Evolutionary conservation across 2,888 invertebrate genomes (phyloP), one percentile per base, ranked within the genome.

Genomic region (Drosophila paucipuncta): DNA sequence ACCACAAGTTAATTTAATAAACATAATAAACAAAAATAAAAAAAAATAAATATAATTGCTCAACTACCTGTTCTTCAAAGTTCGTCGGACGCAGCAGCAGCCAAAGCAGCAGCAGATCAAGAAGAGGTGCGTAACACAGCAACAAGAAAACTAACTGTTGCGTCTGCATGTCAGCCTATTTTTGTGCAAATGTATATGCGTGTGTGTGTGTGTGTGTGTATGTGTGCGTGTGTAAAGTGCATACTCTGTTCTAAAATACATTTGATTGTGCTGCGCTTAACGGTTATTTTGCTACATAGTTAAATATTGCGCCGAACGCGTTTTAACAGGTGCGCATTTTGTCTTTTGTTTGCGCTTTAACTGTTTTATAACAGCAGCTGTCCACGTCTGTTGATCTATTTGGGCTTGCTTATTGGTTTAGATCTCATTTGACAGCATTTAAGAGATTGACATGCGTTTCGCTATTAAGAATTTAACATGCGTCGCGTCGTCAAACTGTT

Each of bases 101-200:
- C 37, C 43, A 62, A 61, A 69, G 73, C 57, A 41, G 28, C 16
- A 58, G 57, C 39, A 49, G 39, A 73, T 50, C 41, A 52, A 47
- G 63, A n/a, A 68, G 25, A 76, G 55, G 66, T 71, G 64, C 54
- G 72, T 52, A 81, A 62, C 54, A 61, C 57, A 22, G 39, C 57
- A 49, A 75, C 50, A 69, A 53, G 49, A 66, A 63, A 68, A 65
- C 73, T 81, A 81, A 78, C 82, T 79, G 82, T 79, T 79, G 79
- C 82, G 50, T 60, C 61, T 37, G 59, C 18, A 18, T 59, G 47
- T 53, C 49, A 59, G 55, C 30, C 31, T 65, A 33, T 52, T 10
- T 31, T 10, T 57, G 33, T 39, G n/a, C 16, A 41, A n/a, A n/a
- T 22, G 10, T n/a, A 11, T 11, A 5, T 11, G 11, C 2, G n/a